Evolutionary conservation across 92 coral and sea anemone genomes (phyloP).

Genomic region (Anthopleura xanthogrammica): DNA sequence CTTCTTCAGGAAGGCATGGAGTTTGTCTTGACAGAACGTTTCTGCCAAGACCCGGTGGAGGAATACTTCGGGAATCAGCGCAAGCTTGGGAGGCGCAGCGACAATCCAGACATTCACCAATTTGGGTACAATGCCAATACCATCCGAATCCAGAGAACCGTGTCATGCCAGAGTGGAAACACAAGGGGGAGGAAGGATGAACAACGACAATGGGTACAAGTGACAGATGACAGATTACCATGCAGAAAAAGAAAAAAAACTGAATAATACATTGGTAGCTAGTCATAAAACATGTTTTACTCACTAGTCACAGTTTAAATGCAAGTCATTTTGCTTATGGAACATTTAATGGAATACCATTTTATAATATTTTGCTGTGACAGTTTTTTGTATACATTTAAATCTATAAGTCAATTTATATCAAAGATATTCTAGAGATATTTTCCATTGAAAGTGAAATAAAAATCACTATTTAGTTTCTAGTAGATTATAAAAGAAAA

Average conservation of each 20-base stretch:
- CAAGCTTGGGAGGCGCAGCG: slow-evolving; percentile 50
- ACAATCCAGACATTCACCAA: slow-evolving; percentile 50
- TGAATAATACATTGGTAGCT: not conserved
- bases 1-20: slow-evolving; percentile 58
- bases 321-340: too few species aligned
- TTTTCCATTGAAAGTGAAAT: too few species aligned
- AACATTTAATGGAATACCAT: too few species aligned
- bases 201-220: slow-evolving; percentile 40
- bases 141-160: slow-evolving; percentile 27
- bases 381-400: too few species aligned
- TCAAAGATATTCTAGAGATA: too few species aligned
- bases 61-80: slow-evolving; percentile 58
- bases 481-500: too few species aligned
- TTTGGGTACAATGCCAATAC: slow-evolving; percentile 61
- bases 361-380: too few species aligned
- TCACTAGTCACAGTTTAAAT: too few species aligned
- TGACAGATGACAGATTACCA: slow-evolving; percentile 39
- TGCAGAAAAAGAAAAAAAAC: slow-evolving; percentile 39
- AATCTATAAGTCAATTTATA: too few species aligned
- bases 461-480: too few species aligned
- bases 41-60: slow-evolving; percentile 62
- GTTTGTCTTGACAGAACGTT: slow-evolving; percentile 53
- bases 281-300: too few species aligned
- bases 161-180: slow-evolving; percentile 55
- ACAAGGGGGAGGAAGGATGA: slow-evolving; percentile 60